A percentile compares a stretch with the other conserved stretches of the same genome.
phyloP scores from a whole-genome alignment of 2,113 vertebrate genomes.

The Amia ocellicauda region DNA sequence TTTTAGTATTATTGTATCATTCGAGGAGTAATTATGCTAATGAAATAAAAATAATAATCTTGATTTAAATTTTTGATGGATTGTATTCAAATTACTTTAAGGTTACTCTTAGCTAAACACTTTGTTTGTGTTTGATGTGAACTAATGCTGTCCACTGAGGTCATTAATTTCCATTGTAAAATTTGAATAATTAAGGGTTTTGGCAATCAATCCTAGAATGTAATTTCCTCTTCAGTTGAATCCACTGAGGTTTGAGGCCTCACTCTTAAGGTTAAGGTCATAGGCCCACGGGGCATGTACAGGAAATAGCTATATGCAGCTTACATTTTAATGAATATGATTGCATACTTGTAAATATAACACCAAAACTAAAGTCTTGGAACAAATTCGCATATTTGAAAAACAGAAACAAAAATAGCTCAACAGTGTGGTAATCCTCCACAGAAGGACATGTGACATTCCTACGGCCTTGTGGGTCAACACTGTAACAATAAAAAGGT shows the following conservation, averaged over 20 bases:
- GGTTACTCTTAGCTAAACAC: background rate
- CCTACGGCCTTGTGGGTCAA: too few species aligned
- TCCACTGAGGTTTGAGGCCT: conserved; percentile 52
- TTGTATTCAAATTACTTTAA: too few species aligned
- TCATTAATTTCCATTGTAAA: conserved; percentile 41
- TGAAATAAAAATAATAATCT: background rate
- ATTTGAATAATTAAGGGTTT: conserved; percentile 59
- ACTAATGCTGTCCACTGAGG: conserved; percentile 33
- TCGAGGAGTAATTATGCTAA: too few species aligned
- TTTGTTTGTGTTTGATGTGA: conserved; percentile 33
- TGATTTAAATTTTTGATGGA: too few species aligned
- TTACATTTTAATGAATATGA: conserved; percentile 57
- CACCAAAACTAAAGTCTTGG: conserved; percentile 20
- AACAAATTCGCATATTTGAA: conserved; percentile 12
- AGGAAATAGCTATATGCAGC: conserved; percentile 56
- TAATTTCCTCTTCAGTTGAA: conserved; percentile 56
- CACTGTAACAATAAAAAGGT: too few species aligned
- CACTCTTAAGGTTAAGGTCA: conserved; percentile 55
- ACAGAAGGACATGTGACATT: background rate
- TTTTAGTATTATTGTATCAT: too few species aligned
- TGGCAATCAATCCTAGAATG: conserved; percentile 53
- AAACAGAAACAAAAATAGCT: conserved; percentile 7
- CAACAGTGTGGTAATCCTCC: conserved; percentile 10
- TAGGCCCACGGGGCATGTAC: conserved; percentile 50
- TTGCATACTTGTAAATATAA: conserved; percentile 30